Conservation (phyloP, 2,113 vertebrate genomes). For the Malurus cyaneus region DNA sequence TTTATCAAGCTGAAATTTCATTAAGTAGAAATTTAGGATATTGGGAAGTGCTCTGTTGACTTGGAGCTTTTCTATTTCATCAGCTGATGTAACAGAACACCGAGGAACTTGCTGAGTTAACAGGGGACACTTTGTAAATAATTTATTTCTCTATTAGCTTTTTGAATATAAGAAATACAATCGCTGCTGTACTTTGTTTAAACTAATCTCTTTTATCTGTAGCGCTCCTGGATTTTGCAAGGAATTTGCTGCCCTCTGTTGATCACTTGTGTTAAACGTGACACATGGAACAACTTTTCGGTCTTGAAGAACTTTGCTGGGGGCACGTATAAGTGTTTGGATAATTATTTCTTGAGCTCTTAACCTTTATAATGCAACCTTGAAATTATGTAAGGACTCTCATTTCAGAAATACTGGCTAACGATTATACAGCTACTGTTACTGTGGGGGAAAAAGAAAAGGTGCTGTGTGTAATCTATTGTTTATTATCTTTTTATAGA, state of each 20-base stretch:
- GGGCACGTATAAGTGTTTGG: accelerated
- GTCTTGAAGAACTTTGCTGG: neutral
- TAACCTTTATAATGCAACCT: neutral
- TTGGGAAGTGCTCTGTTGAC: neutral
- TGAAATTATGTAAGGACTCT: accelerated
- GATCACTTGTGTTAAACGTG: neutral
- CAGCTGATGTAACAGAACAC: neutral
- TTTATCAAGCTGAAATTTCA: neutral
- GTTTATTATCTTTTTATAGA: neutral
- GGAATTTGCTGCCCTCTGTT: conserved; percentile 62
- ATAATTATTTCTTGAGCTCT: neutral
- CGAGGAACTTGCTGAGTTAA: neutral
- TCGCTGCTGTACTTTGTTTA: neutral
- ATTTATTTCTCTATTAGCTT: neutral
- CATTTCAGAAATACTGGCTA: neutral
- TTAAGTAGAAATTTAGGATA: neutral
- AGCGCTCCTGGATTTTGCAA: neutral
- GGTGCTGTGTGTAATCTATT: neutral
- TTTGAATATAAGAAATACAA: neutral
- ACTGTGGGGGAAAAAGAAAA: neutral
- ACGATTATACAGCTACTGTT: neutral
- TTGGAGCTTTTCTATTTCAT: neutral
- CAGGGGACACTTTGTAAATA: neutral
- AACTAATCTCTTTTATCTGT: accelerated
- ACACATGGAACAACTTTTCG: neutral